Evolutionary conservation across 2,797 vertebrate species (phyloP).

Genomic region (Syndactyla subalaris): DNA sequence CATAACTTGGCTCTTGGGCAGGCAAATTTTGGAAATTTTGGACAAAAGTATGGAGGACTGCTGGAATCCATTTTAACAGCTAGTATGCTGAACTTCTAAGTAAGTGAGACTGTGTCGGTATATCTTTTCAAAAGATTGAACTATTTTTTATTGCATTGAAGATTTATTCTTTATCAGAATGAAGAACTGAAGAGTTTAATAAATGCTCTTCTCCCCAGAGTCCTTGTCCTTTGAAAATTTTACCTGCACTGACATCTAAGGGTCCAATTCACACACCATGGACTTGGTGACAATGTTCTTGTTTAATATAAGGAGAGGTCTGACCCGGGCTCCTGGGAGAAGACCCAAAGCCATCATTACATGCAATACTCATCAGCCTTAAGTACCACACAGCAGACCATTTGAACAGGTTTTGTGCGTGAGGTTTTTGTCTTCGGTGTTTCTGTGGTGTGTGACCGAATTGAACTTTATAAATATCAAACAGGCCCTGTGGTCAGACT

Average conservation of each 20-base stretch:
- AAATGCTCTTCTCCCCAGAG: conserved; percentile 15
- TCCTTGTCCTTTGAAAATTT: conserved; percentile 34
- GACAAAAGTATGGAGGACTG: neutral
- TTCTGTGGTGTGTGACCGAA: neutral
- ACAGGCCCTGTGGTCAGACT: neutral
- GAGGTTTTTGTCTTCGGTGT: neutral
- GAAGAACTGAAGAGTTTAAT: conserved; percentile 30
- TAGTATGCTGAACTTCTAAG: neutral
- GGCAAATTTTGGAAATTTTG: neutral
- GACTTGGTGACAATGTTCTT: neutral
- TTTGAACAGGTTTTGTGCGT: neutral
- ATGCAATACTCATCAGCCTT: neutral
- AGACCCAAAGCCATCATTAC: neutral
- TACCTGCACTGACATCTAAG: conserved; percentile 1
- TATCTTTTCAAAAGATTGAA: conserved; percentile 16
- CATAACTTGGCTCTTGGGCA: neutral
- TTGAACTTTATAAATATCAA: conserved; percentile 17
- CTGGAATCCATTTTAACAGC: conserved; percentile 8
- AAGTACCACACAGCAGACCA: neutral
- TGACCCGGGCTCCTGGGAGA: neutral
- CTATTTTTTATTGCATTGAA: conserved; percentile 31
- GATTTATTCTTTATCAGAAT: conserved; percentile 8
- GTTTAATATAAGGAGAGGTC: neutral
- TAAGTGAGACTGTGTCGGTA: neutral
- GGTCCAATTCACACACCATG: neutral